phyloP scores from a whole-genome alignment of 1,140 invertebrate species.

The Plutomurus gul region DNA sequence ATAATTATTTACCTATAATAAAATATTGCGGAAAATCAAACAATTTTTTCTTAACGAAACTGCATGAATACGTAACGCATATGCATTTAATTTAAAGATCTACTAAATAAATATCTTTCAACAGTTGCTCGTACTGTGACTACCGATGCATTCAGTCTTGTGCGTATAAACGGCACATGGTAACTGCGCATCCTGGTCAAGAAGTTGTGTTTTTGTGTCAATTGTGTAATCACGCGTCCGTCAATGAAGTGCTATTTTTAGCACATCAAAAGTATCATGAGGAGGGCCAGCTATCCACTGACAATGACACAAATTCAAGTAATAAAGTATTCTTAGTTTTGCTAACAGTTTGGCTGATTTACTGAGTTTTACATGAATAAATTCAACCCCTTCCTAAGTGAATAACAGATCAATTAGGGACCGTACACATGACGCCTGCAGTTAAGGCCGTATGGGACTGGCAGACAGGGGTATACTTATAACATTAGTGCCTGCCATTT shows the following conservation, averaged over 20 bases:
- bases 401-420: too few species aligned
- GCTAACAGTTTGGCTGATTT: too few species aligned
- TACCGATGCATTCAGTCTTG: slow-evolving; percentile 72
- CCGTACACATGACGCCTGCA: too few species aligned
- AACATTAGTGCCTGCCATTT: too few species aligned
- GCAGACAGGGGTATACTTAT: too few species aligned
- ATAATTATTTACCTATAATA: background rate
- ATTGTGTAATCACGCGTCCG: slow-evolving; percentile 65
- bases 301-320: background rate
- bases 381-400: too few species aligned
- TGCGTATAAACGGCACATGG: slow-evolving; percentile 70
- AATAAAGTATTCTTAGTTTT: too few species aligned
- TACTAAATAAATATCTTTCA: slow-evolving; percentile 56
- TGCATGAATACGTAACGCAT: too few species aligned
- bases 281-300: slow-evolving; percentile 56
- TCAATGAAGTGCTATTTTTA: slow-evolving; percentile 64
- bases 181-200: slow-evolving; percentile 66
- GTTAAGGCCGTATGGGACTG: too few species aligned
- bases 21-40: background rate
- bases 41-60: too few species aligned
- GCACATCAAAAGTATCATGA: slow-evolving; percentile 66
- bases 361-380: too few species aligned
- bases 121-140: slow-evolving; percentile 70
- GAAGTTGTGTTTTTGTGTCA: slow-evolving; percentile 64
- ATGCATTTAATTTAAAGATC: too few species aligned